A percentile compares a stretch with the other conserved stretches of the same genome.
Evolutionary conservation across 2,113 vertebrate species (phyloP).

Genomic region (Chroicocephalus ridibundus): DNA sequence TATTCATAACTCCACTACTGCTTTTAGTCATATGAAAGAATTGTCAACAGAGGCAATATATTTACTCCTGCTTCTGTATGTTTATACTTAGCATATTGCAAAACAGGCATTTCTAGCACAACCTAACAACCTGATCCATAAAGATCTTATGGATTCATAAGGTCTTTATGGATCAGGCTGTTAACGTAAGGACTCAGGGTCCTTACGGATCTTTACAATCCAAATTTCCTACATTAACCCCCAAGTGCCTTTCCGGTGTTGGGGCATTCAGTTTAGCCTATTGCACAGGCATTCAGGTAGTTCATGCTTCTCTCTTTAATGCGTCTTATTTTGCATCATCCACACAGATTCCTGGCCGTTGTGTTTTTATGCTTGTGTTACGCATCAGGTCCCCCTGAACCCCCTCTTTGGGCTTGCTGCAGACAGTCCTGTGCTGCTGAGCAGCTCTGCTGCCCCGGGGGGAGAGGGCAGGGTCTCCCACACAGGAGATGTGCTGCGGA

Average conservation of each 20-base stretch:
- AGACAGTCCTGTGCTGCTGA: too few relatives aligned
- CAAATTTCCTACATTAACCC: background rate
- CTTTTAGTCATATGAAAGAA: background rate
- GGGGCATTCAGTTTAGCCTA: background rate
- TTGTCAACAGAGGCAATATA: background rate
- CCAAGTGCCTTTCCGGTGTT: rapidly evolving
- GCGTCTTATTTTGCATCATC: background rate
- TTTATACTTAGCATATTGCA: background rate
- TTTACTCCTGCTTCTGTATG: background rate
- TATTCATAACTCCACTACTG: background rate
- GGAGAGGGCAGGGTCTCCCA: background rate
- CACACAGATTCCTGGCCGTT: background rate
- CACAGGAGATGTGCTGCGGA: background rate
- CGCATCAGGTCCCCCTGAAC: background rate
- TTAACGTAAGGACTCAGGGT: background rate
- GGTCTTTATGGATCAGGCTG: background rate
- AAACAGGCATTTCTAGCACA: background rate
- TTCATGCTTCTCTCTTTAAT: background rate
- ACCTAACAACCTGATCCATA: background rate
- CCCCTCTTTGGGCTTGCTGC: too few relatives aligned
- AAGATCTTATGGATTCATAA: background rate
- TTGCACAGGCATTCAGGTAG: background rate
- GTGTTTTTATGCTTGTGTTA: background rate
- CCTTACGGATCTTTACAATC: background rate
- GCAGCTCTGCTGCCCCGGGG: background rate